Conservation (phyloP, 2,888 invertebrate species). For the Lissonota sp. region DNA sequence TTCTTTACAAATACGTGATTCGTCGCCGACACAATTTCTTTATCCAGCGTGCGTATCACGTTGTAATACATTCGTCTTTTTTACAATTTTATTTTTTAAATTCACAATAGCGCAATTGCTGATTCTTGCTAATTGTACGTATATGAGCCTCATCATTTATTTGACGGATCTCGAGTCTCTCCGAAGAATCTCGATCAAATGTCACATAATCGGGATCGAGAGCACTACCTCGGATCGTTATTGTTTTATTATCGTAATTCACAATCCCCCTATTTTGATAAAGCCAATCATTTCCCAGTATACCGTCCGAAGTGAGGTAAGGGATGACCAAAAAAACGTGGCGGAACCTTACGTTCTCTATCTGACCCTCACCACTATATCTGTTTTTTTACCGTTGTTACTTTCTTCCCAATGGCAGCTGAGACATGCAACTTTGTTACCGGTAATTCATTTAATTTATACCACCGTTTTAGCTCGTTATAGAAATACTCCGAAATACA, state of each 20-base stretch:
- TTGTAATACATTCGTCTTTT: no score
- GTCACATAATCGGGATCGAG: conserved; percentile 10
- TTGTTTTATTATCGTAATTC: conserved; percentile 19
- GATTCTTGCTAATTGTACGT: no score
- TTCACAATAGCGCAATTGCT: no score
- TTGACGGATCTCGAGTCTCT: conserved; percentile 2
- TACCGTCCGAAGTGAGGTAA: conserved; percentile 25
- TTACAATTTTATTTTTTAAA: no score
- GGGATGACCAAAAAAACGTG: conserved; percentile 32
- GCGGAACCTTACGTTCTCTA: neutral
- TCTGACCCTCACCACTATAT: neutral
- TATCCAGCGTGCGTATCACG: no score
- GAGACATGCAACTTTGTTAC: conserved; percentile 3
- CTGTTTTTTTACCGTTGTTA: conserved; percentile 29
- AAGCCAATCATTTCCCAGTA: conserved; percentile 49
- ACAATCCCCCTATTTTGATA: conserved; percentile 25
- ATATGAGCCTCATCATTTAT: no score
- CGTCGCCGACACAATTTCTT: no score
- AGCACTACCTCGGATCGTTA: conserved; percentile 13
- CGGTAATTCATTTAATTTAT: conserved; percentile 2
- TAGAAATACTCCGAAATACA: conserved; percentile 2
- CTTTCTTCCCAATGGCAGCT: conserved; percentile 12
- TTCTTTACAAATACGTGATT: no score
- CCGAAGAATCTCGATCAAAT: conserved; percentile 40
- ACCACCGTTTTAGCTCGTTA: neutral